Percentiles rank a stretch among this genome's conserved stretches.
phyloP scores from a whole-genome alignment of 2,113 vertebrate species.

The Dasyprocta punctata region DNA sequence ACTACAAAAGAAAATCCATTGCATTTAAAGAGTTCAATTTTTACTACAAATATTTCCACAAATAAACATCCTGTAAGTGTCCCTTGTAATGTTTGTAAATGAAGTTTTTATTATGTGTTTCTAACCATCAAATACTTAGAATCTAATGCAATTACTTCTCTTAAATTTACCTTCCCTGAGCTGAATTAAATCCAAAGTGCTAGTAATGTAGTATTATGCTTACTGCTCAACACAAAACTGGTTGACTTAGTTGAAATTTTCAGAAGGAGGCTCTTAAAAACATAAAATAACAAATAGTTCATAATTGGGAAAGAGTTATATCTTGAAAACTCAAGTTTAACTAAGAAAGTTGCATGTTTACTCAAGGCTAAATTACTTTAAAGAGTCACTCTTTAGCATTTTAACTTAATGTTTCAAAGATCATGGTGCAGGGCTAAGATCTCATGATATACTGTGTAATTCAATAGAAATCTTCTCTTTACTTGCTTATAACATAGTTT shows the following conservation, averaged over 20 bases:
- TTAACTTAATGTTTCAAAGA: neutral
- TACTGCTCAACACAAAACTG: neutral
- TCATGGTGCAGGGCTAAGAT: neutral
- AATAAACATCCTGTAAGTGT: neutral
- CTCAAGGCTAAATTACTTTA: neutral
- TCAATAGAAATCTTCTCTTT: neutral
- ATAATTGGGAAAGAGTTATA: neutral
- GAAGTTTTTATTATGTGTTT: neutral
- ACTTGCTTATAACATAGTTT: neutral
- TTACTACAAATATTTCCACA: neutral
- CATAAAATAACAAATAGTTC: neutral
- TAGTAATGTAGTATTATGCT: neutral
- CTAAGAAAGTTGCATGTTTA: neutral
- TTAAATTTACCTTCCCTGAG: neutral
- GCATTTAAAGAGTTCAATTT: neutral
- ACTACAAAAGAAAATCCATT: neutral
- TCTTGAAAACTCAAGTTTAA: neutral
- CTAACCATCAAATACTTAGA: neutral
- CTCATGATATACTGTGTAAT: neutral
- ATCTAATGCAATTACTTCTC: neutral
- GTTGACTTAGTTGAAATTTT: neutral
- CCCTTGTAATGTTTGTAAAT: neutral
- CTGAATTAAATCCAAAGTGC: neutral
- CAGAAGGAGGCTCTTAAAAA: neutral
- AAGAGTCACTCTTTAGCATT: neutral